Conservation (phyloP, 2,888 invertebrate species). For the Coelinius sp. region DNA sequence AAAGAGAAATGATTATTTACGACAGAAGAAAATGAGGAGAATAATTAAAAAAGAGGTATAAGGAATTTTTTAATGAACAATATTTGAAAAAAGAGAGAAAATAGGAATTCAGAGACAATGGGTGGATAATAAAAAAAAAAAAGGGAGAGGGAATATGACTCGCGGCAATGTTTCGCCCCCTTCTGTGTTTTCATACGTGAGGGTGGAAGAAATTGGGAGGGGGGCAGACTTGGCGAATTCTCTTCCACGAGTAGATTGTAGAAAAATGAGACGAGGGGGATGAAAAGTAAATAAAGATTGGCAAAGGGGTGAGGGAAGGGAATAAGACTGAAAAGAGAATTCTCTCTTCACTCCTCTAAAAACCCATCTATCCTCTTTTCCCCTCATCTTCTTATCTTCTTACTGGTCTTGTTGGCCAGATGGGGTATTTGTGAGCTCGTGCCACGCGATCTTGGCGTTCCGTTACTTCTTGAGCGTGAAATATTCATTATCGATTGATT, state of each 20-base stretch:
- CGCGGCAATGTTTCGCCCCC: constrained; percentile 8
- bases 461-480: constrained; percentile 50
- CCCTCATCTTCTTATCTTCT: constrained; percentile 39
- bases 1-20: too few species aligned
- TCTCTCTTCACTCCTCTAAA: constrained; percentile 40
- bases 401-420: constrained; percentile 29
- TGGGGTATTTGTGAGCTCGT: constrained; percentile 26
- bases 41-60: not conserved
- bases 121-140: constrained; percentile 21
- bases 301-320: constrained; percentile 45
- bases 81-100: not conserved
- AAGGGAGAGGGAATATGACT: constrained; percentile 30
- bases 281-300: constrained; percentile 63
- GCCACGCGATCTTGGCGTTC: constrained; percentile 19
- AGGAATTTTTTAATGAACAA: too few species aligned
- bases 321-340: constrained; percentile 18
- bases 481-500: constrained; percentile 64
- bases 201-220: constrained; percentile 36
- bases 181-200: constrained; percentile 18
- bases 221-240: constrained; percentile 47
- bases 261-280: constrained; percentile 56
- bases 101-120: constrained; percentile 32
- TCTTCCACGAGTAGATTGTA: constrained; percentile 48
- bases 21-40: not conserved
- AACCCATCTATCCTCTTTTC: constrained; percentile 21